Conservation (phyloP, 2,113 vertebrate species). For the Gopherus flavomarginatus region DNA sequence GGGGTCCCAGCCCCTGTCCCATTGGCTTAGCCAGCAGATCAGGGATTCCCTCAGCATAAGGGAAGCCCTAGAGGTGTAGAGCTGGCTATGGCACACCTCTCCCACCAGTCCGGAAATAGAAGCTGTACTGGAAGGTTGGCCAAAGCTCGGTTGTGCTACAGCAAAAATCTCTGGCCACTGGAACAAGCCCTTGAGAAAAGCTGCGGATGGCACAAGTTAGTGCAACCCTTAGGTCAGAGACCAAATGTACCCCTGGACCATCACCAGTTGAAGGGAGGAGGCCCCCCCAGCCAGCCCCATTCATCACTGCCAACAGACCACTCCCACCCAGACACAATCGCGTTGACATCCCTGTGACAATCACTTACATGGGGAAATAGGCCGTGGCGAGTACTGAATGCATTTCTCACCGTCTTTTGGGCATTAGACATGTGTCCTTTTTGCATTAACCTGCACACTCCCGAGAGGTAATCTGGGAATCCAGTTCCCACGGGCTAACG, state of each 20-base stretch:
- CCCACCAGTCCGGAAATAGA: too few relatives aligned
- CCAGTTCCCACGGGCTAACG: not conserved
- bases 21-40: not conserved
- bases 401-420: not conserved
- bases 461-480: not conserved
- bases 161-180: too few relatives aligned
- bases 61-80: not conserved
- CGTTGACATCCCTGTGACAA: not conserved
- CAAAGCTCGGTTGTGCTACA: not conserved
- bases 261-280: too few relatives aligned
- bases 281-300: not conserved
- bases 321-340: not conserved
- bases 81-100: not conserved
- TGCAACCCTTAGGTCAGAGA: too few relatives aligned
- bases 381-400: not conserved
- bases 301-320: not conserved
- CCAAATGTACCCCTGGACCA: too few relatives aligned
- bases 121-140: too few relatives aligned
- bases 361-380: not conserved
- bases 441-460: not conserved
- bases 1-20: not conserved
- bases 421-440: not conserved
- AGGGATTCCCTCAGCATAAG: too few relatives aligned
- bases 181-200: not conserved
- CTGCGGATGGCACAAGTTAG: too few relatives aligned